Base-by-base conservation (phyloP, 2,113 vertebrate species). In the Petroica traversi region DNA sequence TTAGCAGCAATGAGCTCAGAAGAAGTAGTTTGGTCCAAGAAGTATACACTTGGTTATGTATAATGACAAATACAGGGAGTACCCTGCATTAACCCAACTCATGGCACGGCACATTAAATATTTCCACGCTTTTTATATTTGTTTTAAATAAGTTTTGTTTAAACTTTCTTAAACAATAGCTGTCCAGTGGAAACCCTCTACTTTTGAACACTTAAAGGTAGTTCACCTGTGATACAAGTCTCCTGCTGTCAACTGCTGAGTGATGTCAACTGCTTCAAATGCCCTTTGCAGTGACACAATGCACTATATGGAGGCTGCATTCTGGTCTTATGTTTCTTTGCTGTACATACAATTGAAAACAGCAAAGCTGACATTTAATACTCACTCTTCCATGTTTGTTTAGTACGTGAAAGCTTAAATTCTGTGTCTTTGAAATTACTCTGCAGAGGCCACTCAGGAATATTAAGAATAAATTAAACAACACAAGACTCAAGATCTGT, bases 391-490 rank as follows among this genome's bases (percentile, higher is more conserved):
- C 54, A 17, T 77, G 49, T 96, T 94, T 97, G 46, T 94, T 94
- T 96, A 86, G 80, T 75, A 81, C 75, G 6, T 22, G 29, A 88
- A 97, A 85, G 52, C 63, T 96, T 96, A 97, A 96, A 92, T 92
- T 88, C 43, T 59, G 23, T 63, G 40, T 64, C 55, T 96, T 93
- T 94, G 94, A 97, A 97, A 96, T 95, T 94, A 79, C 54, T 97
- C 83, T 96, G 97, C 74, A 86, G 51, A 94, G 95, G 66, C 31
- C 67, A 93, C 91, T 98, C 88, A 80, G 41, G 71, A 95, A 91
- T 85, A 96, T 96, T 96, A 95, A 93, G 80, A 94, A 74, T 95
- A 95, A 96, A 95, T 93, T 83, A 73, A 95, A 92, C 31, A 94
- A 71, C 31, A 43, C 22, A 85, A 84, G 48, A 76, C 49, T 72